A percentile compares a stretch with the other conserved stretches of the same genome.
Conservation (phyloP, 2,797 vertebrate genomes). For the Pseudotriccus pelzelni region DNA sequence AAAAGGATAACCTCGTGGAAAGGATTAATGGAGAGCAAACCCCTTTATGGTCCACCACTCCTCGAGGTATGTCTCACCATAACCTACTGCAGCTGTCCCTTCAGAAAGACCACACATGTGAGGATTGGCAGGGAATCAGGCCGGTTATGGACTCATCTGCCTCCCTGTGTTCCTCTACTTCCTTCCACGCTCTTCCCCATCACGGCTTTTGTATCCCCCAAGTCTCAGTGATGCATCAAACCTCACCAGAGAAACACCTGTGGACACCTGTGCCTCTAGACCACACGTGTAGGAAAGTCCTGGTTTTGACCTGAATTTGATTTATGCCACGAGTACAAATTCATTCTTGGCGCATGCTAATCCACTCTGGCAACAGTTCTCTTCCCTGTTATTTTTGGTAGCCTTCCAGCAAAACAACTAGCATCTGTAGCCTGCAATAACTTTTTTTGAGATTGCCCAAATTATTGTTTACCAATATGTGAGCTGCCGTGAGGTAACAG, state of each 20-base stretch:
- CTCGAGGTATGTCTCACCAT: neutral
- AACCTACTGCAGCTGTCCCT: neutral
- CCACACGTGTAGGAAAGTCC: neutral
- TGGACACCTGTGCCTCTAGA: neutral
- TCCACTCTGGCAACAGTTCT: neutral
- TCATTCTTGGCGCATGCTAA: neutral
- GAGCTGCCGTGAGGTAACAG: neutral
- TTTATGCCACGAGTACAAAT: neutral
- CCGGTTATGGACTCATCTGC: accelerated
- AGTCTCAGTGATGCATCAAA: accelerated
- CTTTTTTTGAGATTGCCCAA: neutral
- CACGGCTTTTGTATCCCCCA: neutral
- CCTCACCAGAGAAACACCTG: neutral
- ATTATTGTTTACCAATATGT: neutral
- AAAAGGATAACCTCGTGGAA: neutral
- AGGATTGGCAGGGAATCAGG: neutral
- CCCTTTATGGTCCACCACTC: neutral
- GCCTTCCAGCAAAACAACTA: neutral
- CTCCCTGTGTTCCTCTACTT: neutral
- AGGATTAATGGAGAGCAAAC: neutral
- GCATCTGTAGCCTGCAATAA: conserved; percentile 1
- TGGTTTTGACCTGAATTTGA: neutral
- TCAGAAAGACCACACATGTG: neutral
- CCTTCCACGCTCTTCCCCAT: neutral
- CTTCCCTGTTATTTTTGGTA: neutral